These are phyloP conservation scores for Chironomus riparius DNA, from an alignment of 2,888 invertebrate species.

Conservation along the genomic window DNA sequence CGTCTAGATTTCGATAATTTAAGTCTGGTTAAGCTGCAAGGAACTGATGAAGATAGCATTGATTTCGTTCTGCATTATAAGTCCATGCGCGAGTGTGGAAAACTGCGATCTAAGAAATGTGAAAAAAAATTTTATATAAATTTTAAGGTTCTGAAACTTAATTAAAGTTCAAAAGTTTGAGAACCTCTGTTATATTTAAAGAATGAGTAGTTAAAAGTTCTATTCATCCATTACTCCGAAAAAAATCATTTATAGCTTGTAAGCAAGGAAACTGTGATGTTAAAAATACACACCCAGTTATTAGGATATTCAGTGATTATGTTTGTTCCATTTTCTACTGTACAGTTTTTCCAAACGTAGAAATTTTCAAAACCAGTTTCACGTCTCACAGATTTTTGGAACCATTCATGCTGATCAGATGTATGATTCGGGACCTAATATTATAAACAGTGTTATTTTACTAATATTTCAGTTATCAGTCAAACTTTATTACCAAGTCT, in stretches of 20 bases:
- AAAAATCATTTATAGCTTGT: too few species aligned
- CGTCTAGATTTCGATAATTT: conserved; percentile 61
- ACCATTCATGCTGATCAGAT: conserved; percentile 64
- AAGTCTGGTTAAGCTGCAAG: conserved; percentile 67
- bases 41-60: conserved; percentile 77
- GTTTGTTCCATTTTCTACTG: conserved; percentile 31
- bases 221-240: too few species aligned
- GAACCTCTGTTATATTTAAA: background rate
- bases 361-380: conserved; percentile 59
- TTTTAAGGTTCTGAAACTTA: too few species aligned
- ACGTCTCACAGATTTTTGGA: conserved; percentile 51
- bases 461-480: background rate
- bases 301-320: conserved; percentile 47
- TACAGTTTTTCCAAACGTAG: conserved; percentile 58
- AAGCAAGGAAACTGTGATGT: too few species aligned
- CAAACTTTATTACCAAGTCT: conserved; percentile 38
- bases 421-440: conserved; percentile 47
- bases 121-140: background rate
- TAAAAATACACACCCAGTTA: conserved; percentile 54
- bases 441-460: background rate
- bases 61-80: conserved; percentile 54
- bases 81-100: conserved; percentile 68
- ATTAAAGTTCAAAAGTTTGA: too few species aligned
- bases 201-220: too few species aligned
- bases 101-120: conserved; percentile 37